phyloP scores from a whole-genome alignment of 2,888 invertebrate genomes.

The Chorisops tibialis region DNA sequence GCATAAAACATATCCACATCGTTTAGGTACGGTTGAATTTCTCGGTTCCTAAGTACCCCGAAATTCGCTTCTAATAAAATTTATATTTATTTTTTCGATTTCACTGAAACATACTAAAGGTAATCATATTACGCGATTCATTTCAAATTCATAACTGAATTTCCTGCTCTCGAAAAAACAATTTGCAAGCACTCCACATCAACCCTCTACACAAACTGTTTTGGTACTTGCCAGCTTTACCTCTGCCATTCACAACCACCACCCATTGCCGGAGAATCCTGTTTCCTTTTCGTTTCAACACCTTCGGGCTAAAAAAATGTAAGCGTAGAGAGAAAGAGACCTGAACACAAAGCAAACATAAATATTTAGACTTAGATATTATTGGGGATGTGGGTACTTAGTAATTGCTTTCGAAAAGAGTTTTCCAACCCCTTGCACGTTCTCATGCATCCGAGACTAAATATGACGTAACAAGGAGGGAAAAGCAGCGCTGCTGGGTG shows the following conservation, averaged over 20 bases:
- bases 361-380: slow-evolving; percentile 32
- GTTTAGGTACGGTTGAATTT: too few relatives aligned
- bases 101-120: slow-evolving; percentile 34
- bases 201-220: not conserved
- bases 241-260: not conserved
- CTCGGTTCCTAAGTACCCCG: too few relatives aligned
- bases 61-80: too few relatives aligned
- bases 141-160: slow-evolving; percentile 52
- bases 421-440: slow-evolving; percentile 11
- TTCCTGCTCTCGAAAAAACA: slow-evolving; percentile 40
- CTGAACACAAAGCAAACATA: slow-evolving; percentile 29
- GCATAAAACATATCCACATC: too few relatives aligned
- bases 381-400: slow-evolving; percentile 26
- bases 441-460: not conserved
- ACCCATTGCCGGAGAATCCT: slow-evolving; percentile 2
- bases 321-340: slow-evolving; percentile 17
- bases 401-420: slow-evolving; percentile 34
- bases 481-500: not conserved
- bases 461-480: not conserved
- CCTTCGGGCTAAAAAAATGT: slow-evolving; percentile 40
- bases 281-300: slow-evolving; percentile 43
- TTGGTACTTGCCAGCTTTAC: slow-evolving; percentile 6
- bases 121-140: slow-evolving; percentile 51
- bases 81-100: slow-evolving; percentile 20
- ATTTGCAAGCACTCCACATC: slow-evolving; percentile 29